Evolutionary conservation across 2,113 vertebrate genomes (phyloP).

Genomic region (Shinisaurus crocodilurus): DNA sequence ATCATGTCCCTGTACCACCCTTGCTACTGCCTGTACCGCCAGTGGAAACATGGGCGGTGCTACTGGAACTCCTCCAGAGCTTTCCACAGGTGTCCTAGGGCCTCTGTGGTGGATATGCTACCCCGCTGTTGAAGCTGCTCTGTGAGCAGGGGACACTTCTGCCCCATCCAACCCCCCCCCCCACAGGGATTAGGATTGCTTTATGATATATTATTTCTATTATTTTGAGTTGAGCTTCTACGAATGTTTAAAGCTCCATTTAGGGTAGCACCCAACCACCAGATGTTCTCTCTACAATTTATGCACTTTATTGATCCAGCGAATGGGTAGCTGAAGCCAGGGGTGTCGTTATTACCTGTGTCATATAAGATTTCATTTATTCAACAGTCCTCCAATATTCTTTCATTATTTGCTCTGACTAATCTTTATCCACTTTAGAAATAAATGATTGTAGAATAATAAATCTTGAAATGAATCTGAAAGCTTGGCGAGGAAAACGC

Average conservation of each 20-base stretch:
- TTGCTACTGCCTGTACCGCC: too few relatives aligned
- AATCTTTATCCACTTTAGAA: constrained; percentile 41
- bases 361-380: constrained; percentile 28
- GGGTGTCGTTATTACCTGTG: not conserved
- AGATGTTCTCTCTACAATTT: not conserved
- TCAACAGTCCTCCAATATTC: constrained; percentile 21
- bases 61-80: too few relatives aligned
- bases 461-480: constrained; percentile 31
- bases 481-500: constrained; percentile 32
- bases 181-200: too few relatives aligned
- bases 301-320: not conserved
- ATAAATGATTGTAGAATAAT: constrained; percentile 31
- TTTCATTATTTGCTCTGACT: constrained; percentile 27
- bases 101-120: too few relatives aligned
- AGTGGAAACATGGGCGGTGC: too few relatives aligned
- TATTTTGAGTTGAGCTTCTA: not conserved
- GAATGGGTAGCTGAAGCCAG: not conserved
- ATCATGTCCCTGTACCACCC: not conserved
- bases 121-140: too few relatives aligned
- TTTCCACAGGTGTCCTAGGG: too few relatives aligned
- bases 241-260: not conserved
- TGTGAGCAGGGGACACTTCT: too few relatives aligned
- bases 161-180: too few relatives aligned
- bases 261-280: not conserved
- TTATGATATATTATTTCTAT: not conserved